A percentile compares a stretch with the other conserved stretches of the same genome.
These are phyloP conservation scores for Hyposoter didymator DNA, from an alignment of 2,888 invertebrate genomes.

Conservation along the genomic window DNA sequence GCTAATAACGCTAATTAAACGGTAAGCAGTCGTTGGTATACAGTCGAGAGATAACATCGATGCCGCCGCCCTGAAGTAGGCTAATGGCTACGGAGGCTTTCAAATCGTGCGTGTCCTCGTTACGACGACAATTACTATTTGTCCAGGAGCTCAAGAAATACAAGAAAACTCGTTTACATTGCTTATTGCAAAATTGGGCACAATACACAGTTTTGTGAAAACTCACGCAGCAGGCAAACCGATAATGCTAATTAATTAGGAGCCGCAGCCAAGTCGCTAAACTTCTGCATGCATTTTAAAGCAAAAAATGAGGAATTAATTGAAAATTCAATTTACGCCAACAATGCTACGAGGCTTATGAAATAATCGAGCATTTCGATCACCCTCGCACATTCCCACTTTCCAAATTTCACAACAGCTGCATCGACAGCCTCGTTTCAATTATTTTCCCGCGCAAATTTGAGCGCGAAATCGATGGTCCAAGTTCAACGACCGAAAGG, in stretches of 20 bases:
- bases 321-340: conserved; percentile 25
- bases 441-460: conserved; percentile 22
- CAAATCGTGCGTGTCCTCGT: conserved; percentile 11
- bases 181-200: conserved; percentile 30
- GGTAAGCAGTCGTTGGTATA: neutral
- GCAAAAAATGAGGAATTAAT: conserved; percentile 30
- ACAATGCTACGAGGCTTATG: conserved; percentile 44
- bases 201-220: conserved; percentile 19
- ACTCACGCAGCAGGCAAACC: conserved; percentile 36
- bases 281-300: neutral
- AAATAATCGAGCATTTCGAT: conserved; percentile 32
- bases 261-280: conserved; percentile 28
- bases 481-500: neutral
- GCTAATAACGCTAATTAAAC: conserved; percentile 56
- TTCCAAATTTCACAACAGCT: conserved; percentile 25
- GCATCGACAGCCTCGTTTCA: neutral
- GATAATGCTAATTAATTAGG: conserved; percentile 67
- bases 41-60: conserved; percentile 47
- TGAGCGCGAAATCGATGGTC: conserved; percentile 14
- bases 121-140: conserved; percentile 40
- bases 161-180: conserved; percentile 24
- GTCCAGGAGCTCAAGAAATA: conserved; percentile 35
- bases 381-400: conserved; percentile 27
- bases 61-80: conserved; percentile 34
- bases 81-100: conserved; percentile 39